Evolutionary conservation across 2,888 invertebrate species (phyloP), one percentile per base, ranked within the genome.

Genomic region (Platycheirus rosarum): DNA sequence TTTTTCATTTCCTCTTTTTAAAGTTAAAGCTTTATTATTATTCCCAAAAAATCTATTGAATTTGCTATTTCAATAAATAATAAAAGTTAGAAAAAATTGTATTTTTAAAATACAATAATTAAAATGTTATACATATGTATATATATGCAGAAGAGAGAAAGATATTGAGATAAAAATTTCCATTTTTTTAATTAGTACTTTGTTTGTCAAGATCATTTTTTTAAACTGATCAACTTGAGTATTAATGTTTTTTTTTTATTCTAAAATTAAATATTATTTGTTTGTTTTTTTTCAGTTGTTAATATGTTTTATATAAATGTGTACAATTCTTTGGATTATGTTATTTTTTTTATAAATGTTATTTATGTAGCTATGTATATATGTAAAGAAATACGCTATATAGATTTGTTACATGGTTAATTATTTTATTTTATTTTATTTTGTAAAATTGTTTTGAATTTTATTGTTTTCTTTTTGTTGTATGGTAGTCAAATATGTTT

Each of bases 401-500:
- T 80, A 79, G 29, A 70, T 76, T 57, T 79, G 49, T 63, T 79
- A 79, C 48, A 69, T 70, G 35, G 42, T 60, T 70, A 35, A 63
- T 63, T 65, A 78, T 74, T 84, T 40, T 55, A 11, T 84, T 26
- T 35, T n/a, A n/a, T n/a, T n/a, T 37, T 37, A 40, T 48, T 57
- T 65, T 62, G 62, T 75, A 73, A 75, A 80, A 84, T 46, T 49
- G 16, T 48, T 75, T 26, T 73, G 44, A 53, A 23, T 37, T 69
- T 71, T 80, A 65, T 80, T 80, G 51, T 71, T 65, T 68, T 20
- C 46, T 40, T 63, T 62, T 42, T 20, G 48, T 40, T 66, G 18
- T 16, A 51, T n/a, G 48, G 13, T 35, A 32, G 32, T 37, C 32
- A 44, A 51, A 48, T 51, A 48, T 89, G 89, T 87, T 90, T 57